phyloP scores from a whole-genome alignment of 2,888 invertebrate species.

The Dinocampus coccinellae region DNA sequence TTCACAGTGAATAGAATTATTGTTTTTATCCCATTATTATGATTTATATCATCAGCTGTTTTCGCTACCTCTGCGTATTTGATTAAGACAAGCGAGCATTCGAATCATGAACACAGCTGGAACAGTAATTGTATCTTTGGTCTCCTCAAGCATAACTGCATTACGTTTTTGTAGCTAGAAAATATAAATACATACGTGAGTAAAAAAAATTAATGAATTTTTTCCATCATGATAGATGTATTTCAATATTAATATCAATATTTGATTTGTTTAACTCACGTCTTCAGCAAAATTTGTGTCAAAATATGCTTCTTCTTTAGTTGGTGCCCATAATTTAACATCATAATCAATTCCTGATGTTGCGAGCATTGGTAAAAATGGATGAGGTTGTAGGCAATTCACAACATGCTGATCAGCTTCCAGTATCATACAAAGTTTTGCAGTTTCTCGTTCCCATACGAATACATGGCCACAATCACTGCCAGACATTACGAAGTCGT shows the following conservation, averaged over 20 bases:
- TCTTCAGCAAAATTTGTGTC: slow-evolving; percentile 76
- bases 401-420: slow-evolving; percentile 87
- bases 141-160: slow-evolving; percentile 87
- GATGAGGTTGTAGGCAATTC: slow-evolving; percentile 89
- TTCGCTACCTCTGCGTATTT: slow-evolving; percentile 72
- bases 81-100: slow-evolving; percentile 79
- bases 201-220: background rate
- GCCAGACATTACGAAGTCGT: slow-evolving; percentile 86
- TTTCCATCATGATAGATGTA: background rate
- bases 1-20: background rate
- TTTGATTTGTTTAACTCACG: slow-evolving; percentile 67
- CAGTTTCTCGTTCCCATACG: slow-evolving; percentile 82
- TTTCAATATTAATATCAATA: background rate
- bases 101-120: slow-evolving; percentile 89
- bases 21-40: slow-evolving; percentile 4
- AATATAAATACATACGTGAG: too few relatives aligned
- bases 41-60: slow-evolving; percentile 56
- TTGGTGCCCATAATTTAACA: slow-evolving; percentile 86
- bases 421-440: slow-evolving; percentile 79
- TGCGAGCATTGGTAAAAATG: slow-evolving; percentile 80
- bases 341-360: slow-evolving; percentile 92
- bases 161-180: slow-evolving; percentile 81
- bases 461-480: slow-evolving; percentile 91
- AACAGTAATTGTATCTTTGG: slow-evolving; percentile 88
- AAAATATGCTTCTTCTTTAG: slow-evolving; percentile 74